phyloP scores from a whole-genome alignment of 2,113 vertebrate species.

The Megaceryle torquata region DNA sequence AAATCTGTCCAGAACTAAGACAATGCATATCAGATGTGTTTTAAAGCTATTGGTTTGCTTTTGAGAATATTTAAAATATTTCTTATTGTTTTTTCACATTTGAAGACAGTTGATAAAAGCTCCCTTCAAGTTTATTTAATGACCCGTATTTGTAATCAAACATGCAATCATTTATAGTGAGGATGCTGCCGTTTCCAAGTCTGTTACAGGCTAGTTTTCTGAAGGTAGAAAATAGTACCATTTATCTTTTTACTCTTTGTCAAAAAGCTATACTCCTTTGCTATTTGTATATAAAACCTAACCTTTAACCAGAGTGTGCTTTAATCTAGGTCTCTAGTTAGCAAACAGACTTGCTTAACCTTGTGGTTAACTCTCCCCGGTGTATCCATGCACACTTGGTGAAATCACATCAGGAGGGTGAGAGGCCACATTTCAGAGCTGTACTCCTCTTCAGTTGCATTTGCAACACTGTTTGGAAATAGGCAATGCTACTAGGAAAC shows the following conservation, averaged over 20 bases:
- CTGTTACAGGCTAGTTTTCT: not conserved
- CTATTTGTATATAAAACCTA: not conserved
- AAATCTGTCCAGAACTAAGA: not conserved
- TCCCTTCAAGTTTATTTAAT: conserved; percentile 51
- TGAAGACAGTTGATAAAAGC: conserved; percentile 29
- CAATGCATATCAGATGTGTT: conserved; percentile 13
- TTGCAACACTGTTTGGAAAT: not conserved
- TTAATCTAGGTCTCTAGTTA: not conserved
- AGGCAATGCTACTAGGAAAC: not conserved
- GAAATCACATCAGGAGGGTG: not conserved
- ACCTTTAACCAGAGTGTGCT: not conserved
- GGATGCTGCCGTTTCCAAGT: not conserved
- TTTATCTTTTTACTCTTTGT: not conserved
- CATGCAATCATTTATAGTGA: not conserved
- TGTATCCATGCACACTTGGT: not conserved
- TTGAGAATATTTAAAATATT: conserved; percentile 1
- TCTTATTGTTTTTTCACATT: not conserved
- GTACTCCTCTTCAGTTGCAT: not conserved
- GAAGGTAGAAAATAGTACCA: not conserved
- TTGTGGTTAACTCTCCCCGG: not conserved
- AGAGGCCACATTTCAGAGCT: not conserved
- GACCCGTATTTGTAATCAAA: conserved; percentile 55
- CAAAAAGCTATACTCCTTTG: not conserved
- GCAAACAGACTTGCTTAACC: not conserved
- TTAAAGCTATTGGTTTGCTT: not conserved